Conservation (phyloP, 2,113 vertebrate genomes). For the Pomatostomus ruficeps region DNA sequence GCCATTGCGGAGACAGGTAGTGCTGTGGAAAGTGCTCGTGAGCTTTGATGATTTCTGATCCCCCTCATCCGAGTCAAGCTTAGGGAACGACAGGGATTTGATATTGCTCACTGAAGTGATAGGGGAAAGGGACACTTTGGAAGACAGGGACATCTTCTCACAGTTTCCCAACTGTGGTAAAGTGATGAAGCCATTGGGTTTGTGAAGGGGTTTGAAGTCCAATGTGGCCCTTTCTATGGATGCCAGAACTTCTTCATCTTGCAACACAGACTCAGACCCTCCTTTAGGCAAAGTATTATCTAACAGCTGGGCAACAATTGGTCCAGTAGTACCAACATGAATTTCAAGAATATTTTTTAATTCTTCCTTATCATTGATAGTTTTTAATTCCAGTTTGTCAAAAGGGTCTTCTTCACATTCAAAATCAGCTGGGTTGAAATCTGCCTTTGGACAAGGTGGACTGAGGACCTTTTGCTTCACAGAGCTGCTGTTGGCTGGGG, state of each 20-base stretch:
- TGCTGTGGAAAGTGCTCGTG: constrained; percentile 68
- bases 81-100: constrained; percentile 93
- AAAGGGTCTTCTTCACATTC: constrained; percentile 97
- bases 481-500: constrained; percentile 80
- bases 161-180: constrained; percentile 85
- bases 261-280: constrained; percentile 56
- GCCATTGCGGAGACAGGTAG: constrained; percentile 79
- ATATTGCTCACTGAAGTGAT: constrained; percentile 86
- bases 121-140: constrained; percentile 78
- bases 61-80: constrained; percentile 86
- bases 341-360: constrained; percentile 89
- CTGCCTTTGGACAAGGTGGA: constrained; percentile 75
- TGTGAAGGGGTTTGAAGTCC: constrained; percentile 82
- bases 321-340: constrained; percentile 73
- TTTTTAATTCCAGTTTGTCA: constrained; percentile 96
- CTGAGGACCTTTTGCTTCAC: constrained; percentile 78
- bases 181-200: constrained; percentile 90
- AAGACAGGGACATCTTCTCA: constrained; percentile 80
- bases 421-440: constrained; percentile 94
- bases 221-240: constrained; percentile 69
- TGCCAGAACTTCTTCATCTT: constrained; percentile 72
- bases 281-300: constrained; percentile 68
- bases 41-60: constrained; percentile 72
- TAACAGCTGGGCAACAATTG: constrained; percentile 69
- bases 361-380: constrained; percentile 92